These are phyloP conservation scores for Lethrus apterus DNA, from an alignment of 1,140 invertebrate species.

Conservation along the genomic window DNA sequence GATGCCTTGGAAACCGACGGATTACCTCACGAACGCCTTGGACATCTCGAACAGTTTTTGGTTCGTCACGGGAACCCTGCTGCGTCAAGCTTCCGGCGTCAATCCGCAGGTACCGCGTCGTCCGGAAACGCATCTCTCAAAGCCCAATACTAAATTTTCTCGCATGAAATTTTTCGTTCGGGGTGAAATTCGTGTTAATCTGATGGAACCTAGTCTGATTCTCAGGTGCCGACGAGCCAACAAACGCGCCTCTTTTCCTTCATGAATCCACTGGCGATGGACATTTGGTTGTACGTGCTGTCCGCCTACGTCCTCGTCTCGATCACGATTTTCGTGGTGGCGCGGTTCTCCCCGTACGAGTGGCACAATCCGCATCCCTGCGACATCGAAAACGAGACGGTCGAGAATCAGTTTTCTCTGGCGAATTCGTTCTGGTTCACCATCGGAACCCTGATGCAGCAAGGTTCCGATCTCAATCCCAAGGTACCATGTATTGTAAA, in stretches of 20 bases:
- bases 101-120: conserved; percentile 69
- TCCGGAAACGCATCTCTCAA: background rate
- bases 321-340: conserved; percentile 76
- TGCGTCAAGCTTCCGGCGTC: conserved; percentile 82
- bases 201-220: background rate
- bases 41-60: conserved; percentile 86
- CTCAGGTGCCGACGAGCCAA: conserved; percentile 55
- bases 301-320: conserved; percentile 72
- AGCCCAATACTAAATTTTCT: conserved; percentile 7
- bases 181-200: conserved; percentile 3
- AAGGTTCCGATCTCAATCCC: conserved; percentile 83
- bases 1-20: conserved; percentile 66
- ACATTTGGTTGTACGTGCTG: conserved; percentile 76
- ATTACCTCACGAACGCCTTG: conserved; percentile 86
- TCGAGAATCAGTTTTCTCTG: conserved; percentile 61
- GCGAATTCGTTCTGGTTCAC: conserved; percentile 74
- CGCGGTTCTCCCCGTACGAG: conserved; percentile 72
- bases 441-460: conserved; percentile 89
- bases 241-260: conserved; percentile 78
- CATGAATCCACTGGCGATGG: conserved; percentile 76
- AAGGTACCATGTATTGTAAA: conserved; percentile 49
- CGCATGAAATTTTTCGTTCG: background rate
- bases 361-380: conserved; percentile 73
- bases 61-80: conserved; percentile 90
- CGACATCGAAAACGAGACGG: conserved; percentile 51